Evolutionary conservation across 2,113 vertebrate genomes (phyloP).

Genomic region (Aptenodytes forsteri): DNA sequence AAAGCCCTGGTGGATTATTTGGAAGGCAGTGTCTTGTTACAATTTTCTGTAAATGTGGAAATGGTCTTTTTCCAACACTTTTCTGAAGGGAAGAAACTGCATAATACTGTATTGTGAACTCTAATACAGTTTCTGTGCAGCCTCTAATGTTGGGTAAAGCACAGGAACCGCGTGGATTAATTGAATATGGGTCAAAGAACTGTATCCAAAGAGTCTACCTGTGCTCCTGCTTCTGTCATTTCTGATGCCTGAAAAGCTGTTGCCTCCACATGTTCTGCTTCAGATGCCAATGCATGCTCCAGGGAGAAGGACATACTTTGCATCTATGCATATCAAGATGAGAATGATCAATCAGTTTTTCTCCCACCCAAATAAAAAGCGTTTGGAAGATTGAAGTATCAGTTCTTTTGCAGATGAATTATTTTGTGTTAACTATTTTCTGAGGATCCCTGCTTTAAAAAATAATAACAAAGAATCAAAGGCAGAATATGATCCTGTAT

Average conservation of each 20-base stretch:
- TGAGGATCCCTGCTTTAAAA: not conserved
- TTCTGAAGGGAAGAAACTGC: not conserved
- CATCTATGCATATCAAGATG: conserved; percentile 21
- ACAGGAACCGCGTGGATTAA: not conserved
- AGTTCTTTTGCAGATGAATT: not conserved
- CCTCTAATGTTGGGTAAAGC: not conserved
- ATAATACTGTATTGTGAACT: not conserved
- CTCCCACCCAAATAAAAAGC: not conserved
- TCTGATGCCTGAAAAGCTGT: conserved; percentile 53
- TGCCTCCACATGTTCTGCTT: conserved; percentile 53
- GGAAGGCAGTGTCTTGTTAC: conserved; percentile 11
- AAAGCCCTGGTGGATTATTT: conserved; percentile 43
- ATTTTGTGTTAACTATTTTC: not conserved
- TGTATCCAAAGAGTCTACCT: conserved; percentile 26
- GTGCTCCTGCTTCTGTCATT: conserved; percentile 33
- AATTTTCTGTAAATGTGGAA: conserved; percentile 30
- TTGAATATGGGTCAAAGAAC: conserved; percentile 56
- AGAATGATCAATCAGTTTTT: conserved; percentile 26
- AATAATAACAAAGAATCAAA: not conserved
- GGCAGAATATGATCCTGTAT: not conserved
- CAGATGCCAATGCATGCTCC: conserved; percentile 15
- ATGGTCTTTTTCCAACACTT: not conserved
- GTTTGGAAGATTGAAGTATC: not conserved
- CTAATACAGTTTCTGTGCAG: not conserved
- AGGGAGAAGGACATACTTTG: conserved; percentile 23